Percentiles rank a stretch among this genome's conserved stretches.
Evolutionary conservation across 2,888 invertebrate species (phyloP).

Genomic region (Lasioglossum marginatum): DNA sequence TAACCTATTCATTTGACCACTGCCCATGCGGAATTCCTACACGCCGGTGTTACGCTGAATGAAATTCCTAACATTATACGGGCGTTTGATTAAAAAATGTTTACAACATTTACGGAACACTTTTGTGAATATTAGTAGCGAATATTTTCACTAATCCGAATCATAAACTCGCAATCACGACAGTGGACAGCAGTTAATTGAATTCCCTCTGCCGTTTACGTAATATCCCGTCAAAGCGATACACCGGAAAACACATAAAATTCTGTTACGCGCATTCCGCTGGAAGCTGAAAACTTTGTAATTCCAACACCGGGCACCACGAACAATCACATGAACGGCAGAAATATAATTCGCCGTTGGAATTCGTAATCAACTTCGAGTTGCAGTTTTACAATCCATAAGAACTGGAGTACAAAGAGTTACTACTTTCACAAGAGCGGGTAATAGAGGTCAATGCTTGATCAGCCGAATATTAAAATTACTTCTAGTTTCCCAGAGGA

Average conservation of each 20-base stretch:
- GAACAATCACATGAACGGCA: neutral
- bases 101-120: neutral
- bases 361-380: neutral
- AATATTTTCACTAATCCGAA: neutral
- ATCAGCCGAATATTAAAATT: neutral
- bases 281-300: neutral
- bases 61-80: constrained; percentile 21
- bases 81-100: constrained; percentile 8
- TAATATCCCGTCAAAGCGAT: neutral
- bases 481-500: neutral
- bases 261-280: neutral
- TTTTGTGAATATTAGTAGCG: constrained; percentile 14
- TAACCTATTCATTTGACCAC: constrained; percentile 28
- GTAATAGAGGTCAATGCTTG: neutral
- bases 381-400: neutral
- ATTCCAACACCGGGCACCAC: neutral
- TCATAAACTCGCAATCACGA: neutral
- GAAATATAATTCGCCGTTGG: neutral
- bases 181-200: constrained; percentile 28
- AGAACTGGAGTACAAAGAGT: neutral
- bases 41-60: neutral
- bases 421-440: neutral
- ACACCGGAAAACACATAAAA: neutral
- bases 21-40: constrained; percentile 26
- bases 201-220: neutral